Evolutionary conservation across 2,888 invertebrate genomes (phyloP).

Genomic region (Orthosia incerta): DNA sequence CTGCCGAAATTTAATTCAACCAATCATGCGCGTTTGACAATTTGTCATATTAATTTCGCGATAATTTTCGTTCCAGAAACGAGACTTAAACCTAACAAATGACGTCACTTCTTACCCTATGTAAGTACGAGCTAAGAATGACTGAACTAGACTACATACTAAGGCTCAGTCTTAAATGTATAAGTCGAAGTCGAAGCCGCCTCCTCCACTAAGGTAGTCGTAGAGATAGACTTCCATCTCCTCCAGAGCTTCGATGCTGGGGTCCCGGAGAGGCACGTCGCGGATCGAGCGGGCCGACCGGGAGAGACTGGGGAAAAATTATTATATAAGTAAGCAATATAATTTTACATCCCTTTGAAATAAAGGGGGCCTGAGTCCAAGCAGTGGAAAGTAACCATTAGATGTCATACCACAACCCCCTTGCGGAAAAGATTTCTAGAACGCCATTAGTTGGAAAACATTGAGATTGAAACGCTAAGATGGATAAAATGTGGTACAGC

Average conservation of each 20-base stretch:
- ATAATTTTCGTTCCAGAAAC: too few species aligned
- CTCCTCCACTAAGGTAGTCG: constrained; percentile 92
- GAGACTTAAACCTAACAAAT: constrained; percentile 3
- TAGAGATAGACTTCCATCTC: constrained; percentile 91
- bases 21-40: too few species aligned
- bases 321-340: background rate
- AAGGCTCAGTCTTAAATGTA: constrained; percentile 78
- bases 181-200: constrained; percentile 90
- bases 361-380: too few species aligned
- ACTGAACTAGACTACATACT: constrained; percentile 60
- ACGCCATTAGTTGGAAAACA: too few species aligned
- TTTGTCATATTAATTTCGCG: too few species aligned
- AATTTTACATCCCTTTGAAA: too few species aligned
- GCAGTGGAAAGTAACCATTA: too few species aligned
- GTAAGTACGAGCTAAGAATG: constrained; percentile 50
- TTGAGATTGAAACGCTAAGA: too few species aligned
- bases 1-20: too few species aligned
- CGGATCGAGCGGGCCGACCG: constrained; percentile 89
- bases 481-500: too few species aligned
- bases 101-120: constrained; percentile 27
- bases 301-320: constrained; percentile 74
- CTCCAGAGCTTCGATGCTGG: constrained; percentile 88
- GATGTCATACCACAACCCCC: too few species aligned
- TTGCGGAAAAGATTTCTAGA: too few species aligned
- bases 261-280: constrained; percentile 81